Percentiles rank a stretch among this genome's conserved stretches.
Conservation (phyloP, 2,888 invertebrate species). For the Cheiracanthium punctorium region DNA sequence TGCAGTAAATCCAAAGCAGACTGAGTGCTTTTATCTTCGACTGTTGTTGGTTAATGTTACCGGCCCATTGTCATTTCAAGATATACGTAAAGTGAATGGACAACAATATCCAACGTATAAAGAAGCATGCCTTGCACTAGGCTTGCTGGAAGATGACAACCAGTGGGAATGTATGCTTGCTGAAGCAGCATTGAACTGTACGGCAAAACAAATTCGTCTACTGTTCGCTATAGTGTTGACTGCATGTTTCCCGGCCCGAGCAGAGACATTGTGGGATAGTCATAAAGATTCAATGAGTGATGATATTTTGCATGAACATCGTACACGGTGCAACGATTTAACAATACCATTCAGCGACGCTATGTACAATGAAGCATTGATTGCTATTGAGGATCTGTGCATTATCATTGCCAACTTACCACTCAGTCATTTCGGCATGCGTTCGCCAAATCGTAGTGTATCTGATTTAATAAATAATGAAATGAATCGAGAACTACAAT, state of each 20-base stretch:
- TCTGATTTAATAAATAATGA: neutral
- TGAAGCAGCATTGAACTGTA: constrained; percentile 43
- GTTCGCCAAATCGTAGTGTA: too few species aligned
- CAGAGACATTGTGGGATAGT: neutral
- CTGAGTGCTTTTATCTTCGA: too few species aligned
- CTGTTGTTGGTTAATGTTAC: too few species aligned
- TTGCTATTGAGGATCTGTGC: constrained; percentile 45
- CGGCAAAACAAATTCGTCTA: constrained; percentile 34
- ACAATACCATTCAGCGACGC: constrained; percentile 38
- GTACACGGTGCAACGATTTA: constrained; percentile 39
- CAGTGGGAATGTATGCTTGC: constrained; percentile 36
- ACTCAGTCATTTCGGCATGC: too few species aligned
- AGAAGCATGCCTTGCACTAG: constrained; percentile 38
- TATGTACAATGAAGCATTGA: constrained; percentile 52
- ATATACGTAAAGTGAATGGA: too few species aligned
- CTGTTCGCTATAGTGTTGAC: constrained; percentile 39
- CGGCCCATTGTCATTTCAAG: too few species aligned
- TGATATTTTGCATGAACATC: constrained; percentile 39
- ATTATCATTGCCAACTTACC: constrained; percentile 27
- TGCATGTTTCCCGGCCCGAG: constrained; percentile 27
- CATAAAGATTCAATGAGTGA: neutral
- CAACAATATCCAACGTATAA: too few species aligned
- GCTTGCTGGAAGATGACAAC: constrained; percentile 45
- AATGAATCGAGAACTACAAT: constrained; percentile 25
- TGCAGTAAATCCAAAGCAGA: too few species aligned